Evolutionary conservation across 2,113 vertebrate genomes (phyloP).

Genomic region (Nansenia antarctica): DNA sequence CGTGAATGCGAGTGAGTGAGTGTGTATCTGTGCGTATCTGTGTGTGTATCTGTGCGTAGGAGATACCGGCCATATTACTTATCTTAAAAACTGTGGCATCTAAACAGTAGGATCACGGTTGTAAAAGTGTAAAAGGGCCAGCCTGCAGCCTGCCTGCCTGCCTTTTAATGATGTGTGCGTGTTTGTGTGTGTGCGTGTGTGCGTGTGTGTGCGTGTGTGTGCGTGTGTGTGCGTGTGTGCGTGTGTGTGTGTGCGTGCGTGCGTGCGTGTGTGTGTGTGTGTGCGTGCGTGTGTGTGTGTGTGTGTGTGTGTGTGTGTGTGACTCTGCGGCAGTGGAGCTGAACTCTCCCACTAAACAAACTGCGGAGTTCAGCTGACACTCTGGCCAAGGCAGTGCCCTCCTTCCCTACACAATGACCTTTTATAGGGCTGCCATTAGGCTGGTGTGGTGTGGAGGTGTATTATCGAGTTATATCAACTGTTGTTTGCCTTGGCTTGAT

Average conservation of each 20-base stretch:
- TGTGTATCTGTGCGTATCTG: neutral
- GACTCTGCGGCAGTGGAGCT: constrained; percentile 44
- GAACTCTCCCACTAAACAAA: constrained; percentile 56
- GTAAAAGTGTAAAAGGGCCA: constrained; percentile 67
- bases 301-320: constrained; percentile 12
- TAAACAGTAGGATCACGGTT: constrained; percentile 50
- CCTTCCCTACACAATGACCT: constrained; percentile 43
- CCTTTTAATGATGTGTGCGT: constrained; percentile 35
- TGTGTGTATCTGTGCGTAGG: neutral
- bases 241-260: constrained; percentile 24
- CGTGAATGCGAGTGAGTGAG: neutral
- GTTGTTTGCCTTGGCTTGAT: constrained; percentile 44
- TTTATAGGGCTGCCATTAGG: constrained; percentile 56
- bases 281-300: constrained; percentile 14
- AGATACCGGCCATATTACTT: constrained; percentile 13
- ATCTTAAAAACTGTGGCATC: constrained; percentile 40
- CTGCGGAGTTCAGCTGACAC: constrained; percentile 7
- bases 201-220: constrained; percentile 2
- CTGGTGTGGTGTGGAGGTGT: constrained; percentile 35
- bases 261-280: constrained; percentile 24
- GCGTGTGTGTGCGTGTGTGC: constrained; percentile 29
- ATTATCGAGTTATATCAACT: constrained; percentile 11
- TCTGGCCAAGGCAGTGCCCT: constrained; percentile 23
- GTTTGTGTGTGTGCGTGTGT: neutral
- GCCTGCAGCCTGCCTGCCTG: constrained; percentile 30